Evolutionary conservation across 1,140 invertebrate genomes (phyloP), one percentile per base, ranked within the genome.

Genomic region (Arion vulgaris): DNA sequence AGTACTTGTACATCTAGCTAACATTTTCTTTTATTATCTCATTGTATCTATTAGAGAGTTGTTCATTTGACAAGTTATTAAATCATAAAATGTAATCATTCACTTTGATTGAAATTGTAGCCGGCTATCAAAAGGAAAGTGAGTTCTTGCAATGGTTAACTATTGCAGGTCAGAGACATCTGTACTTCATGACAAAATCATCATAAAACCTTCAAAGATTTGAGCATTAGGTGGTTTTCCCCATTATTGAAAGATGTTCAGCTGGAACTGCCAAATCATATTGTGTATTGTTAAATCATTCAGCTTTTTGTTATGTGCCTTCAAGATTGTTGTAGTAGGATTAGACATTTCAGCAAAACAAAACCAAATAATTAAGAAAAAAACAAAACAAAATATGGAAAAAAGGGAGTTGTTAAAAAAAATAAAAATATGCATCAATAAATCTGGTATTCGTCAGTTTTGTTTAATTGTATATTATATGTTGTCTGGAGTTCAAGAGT

Each of bases 261-360:
- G 53, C 41, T 45, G 5, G 28, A 66, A 66, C 62, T 66, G 62
- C n/a, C 62, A 66, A 66, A 28, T 66, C n/a, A 66, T 66, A 4
- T 32, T 66, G 57, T 62, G 62, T 66, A 7, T 32, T 66, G n/a
- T 32, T 57, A 57, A n/a, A 23, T 23, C 28, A 0, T 19, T 66
- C n/a, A 15, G 28, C 2, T 11, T 66, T 28, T 66, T 23, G n/a
- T 66, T 17, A 66, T 66, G 62, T 66, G 62, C 62, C 62, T 66
- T 66, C 62, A 66, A 66, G n/a, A 66, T 66, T 66, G 28, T 66
- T 66, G 62, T 66, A 32, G 62, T 66, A 66, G 62, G 11, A 4
- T 66, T 66, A 66, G 62, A 15, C 28, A 66, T 66, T 32, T 32
- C 15, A 45, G 53, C 45, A 57, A 57, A 57, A 57, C 26, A 66